These are phyloP conservation scores for Crocidura indochinensis DNA, from an alignment of 2,797 vertebrate genomes.

Conservation along the genomic window DNA sequence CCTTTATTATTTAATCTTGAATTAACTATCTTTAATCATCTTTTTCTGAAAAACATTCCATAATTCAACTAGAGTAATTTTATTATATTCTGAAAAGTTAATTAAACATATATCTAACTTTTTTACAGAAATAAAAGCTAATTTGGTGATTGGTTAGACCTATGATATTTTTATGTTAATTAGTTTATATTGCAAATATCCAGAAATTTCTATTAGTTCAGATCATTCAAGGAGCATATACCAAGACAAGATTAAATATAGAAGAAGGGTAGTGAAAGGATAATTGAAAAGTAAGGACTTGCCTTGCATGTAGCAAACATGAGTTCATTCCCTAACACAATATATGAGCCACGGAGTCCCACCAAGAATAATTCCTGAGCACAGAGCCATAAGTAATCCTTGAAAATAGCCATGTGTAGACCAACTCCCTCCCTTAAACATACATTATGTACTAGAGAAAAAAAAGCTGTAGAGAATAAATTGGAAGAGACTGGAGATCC, in stretches of 20 bases:
- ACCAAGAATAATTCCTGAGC: too few species aligned
- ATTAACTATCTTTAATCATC: slow-evolving; percentile 46
- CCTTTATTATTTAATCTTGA: slow-evolving; percentile 30
- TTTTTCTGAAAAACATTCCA: not conserved
- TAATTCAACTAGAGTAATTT: slow-evolving; percentile 26
- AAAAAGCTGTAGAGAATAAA: too few species aligned
- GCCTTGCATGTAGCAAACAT: too few species aligned
- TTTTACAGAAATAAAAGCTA: slow-evolving; percentile 42
- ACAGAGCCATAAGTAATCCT: too few species aligned
- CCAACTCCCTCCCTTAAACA: too few species aligned
- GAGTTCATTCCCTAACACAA: too few species aligned
- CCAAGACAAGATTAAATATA: not conserved
- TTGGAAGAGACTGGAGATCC: too few species aligned
- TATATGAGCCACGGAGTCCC: too few species aligned
- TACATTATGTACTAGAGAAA: too few species aligned
- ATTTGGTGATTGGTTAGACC: slow-evolving; percentile 3
- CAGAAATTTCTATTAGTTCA: not conserved
- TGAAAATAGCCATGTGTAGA: too few species aligned
- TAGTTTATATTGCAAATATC: not conserved
- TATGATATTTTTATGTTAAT: not conserved
- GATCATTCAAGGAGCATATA: not conserved
- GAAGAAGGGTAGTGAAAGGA: too few species aligned
- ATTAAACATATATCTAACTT: not conserved
- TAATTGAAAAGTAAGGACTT: too few species aligned
- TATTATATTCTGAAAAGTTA: slow-evolving; percentile 47